A percentile compares a stretch with the other conserved stretches of the same genome.
These are phyloP conservation scores for Diplodus sargus DNA, from an alignment of 2,797 vertebrate species.

Conservation along the genomic window DNA sequence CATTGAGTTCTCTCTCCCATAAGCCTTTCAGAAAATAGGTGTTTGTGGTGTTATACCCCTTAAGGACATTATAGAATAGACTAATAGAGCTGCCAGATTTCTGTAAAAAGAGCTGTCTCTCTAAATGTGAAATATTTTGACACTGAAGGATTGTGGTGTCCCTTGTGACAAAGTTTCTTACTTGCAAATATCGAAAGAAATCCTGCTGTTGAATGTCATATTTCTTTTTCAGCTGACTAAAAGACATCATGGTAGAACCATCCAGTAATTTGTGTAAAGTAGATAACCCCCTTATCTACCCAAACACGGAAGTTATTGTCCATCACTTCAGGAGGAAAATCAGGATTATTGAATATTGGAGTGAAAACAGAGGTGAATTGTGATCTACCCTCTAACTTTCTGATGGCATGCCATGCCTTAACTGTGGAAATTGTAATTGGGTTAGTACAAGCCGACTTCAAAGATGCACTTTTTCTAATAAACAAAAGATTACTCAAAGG, in stretches of 20 bases:
- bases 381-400: constrained; percentile 6
- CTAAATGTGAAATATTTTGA: not conserved
- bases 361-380: not conserved
- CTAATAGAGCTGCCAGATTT: not conserved
- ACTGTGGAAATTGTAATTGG: constrained; percentile 6
- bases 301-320: not conserved
- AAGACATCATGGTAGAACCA: not conserved
- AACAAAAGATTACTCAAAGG: constrained; percentile 7
- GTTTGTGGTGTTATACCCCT: not conserved
- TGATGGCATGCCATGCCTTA: constrained; percentile 2
- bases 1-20: not conserved
- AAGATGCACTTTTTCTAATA: not conserved
- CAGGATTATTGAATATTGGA: not conserved
- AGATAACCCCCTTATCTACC: not conserved
- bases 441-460: constrained; percentile 11
- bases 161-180: not conserved
- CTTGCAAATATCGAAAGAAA: not conserved
- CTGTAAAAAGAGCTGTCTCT: not conserved
- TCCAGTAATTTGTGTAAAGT: not conserved
- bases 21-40: not conserved
- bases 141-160: not conserved
- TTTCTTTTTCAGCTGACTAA: not conserved
- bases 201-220: not conserved
- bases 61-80: not conserved
- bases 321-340: not conserved